Base-by-base conservation (phyloP, 2,888 invertebrate species). In the Drosophila lacicola region DNA sequence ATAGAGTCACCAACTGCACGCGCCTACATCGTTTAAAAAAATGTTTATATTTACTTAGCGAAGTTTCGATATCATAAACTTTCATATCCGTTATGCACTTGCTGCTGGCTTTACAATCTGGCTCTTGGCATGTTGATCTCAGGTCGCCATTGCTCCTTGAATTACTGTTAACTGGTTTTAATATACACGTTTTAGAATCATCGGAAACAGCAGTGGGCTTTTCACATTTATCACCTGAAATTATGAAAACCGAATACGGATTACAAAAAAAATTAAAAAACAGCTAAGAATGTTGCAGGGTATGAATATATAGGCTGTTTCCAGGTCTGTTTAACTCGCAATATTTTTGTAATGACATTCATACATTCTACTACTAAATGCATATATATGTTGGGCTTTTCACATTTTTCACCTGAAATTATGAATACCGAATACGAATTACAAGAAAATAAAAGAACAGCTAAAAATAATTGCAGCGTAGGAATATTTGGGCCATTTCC, bases 381-480 rank as follows among this genome's bases (percentile, higher is more conserved):
- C 4, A 21, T 21, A 21, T 21, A 21, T 21, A 17, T 17, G 17
- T 17, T 34, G 5, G 25, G 21, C 29, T 64, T 77, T 47, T 55
- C 61, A 55, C 63, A 50, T 36, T 78, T 68, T 25, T 68, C 71
- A 51, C 65, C 75, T 75, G 50, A 29, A 75, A 75, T 53, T n/a
- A 13, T 1, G 36, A 37, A 14, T 17, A 6, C 9, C 9, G 5
- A 39, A 14, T 17, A 10, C 0, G 19, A n/a, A 13, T 6, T n/a
- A 13, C 14, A 29, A 21, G 4, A n/a, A 45, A 33, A 42, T 17
- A n/a, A 8, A 25, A 17, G 5, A 1, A 13, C 0, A 5, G 2
- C 10, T 42, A 5, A 4, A 3, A 21, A 3, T 11, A 11, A 11
- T 36, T 36, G 36, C 4, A 36, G 4, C 3, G 3, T 13, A 4